phyloP scores from a whole-genome alignment of 1,140 invertebrate species.

The Myzus persicae region DNA sequence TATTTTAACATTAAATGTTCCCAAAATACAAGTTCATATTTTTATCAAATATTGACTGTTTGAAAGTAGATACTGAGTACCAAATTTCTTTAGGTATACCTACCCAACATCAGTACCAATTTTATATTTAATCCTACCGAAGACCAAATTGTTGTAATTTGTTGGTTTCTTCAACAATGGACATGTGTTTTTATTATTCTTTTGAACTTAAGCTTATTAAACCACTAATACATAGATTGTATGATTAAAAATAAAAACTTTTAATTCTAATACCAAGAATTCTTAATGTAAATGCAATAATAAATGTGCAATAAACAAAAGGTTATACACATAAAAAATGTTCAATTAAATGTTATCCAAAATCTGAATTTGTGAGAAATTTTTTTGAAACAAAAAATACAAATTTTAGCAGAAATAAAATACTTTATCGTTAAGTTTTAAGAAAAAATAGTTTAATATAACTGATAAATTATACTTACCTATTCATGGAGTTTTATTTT shows the following conservation, averaged over 20 bases:
- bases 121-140: not conserved
- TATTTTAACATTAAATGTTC: not conserved
- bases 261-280: not conserved
- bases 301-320: too few species aligned
- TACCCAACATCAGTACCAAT: not conserved
- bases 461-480: not conserved
- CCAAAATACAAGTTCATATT: not conserved
- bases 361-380: too few species aligned
- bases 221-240: not conserved
- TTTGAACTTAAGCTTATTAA: not conserved
- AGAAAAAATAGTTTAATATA: not conserved
- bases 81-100: not conserved
- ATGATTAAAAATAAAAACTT: not conserved
- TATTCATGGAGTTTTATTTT: too few species aligned
- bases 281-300: not conserved
- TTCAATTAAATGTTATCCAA: too few species aligned
- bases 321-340: too few species aligned
- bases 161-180: not conserved
- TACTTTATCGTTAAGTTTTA: not conserved
- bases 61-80: not conserved
- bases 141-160: not conserved
- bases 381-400: too few species aligned
- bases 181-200: not conserved
- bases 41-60: not conserved
- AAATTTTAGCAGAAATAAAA: too few species aligned